Base-by-base conservation (phyloP, 2,113 vertebrate species). In the Hypocryptadius cinnamomeus region DNA sequence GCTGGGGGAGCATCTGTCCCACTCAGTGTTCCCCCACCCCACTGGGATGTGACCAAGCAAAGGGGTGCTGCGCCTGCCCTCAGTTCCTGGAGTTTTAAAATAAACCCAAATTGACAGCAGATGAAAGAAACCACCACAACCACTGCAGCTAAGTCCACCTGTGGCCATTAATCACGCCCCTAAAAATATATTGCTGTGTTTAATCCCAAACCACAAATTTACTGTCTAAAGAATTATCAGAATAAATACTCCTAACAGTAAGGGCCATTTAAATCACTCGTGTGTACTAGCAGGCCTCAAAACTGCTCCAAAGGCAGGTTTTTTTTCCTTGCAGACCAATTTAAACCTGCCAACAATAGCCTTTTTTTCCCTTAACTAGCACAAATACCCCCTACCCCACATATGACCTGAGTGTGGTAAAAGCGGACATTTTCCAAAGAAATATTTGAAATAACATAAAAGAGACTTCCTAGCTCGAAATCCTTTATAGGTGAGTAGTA, bases 101-200 rank as follows among this genome's bases (percentile, higher is more conserved):
- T 89, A 95, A 95, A 91, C 87, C 37, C 13, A 87, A 85, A 91
- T 13, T 87, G 96, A 82, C 53, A 61, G 89, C 78, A 69, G 66
- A 76, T 74, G 50, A 83, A 72, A 66, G 76, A 79, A 95, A 77
- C 68, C 71, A 33, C 87, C 16, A 5, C 45, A 65, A 57, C 87
- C 87, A n/a, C 92, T 73, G 82, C 79, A 91, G 74, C 79, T 83
- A 73, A 79, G 68, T 93, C 94, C 93, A 94, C 92, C 94, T 95
- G 92, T 80, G 94, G 39, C 90, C 82, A 59, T 93, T 95, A 91
- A 94, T 94, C 90, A 94, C 27, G 13, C 39, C 71, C 79, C 85
- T 94, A 91, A 96, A 93, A 94, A 96, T 94, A 93, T 71, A 94
- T 56, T 73, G 85, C 60, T n/a, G 59, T 56, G 60, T 92, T 89